Evolutionary conservation across 2,888 invertebrate genomes (phyloP), one percentile per base, ranked within the genome.

Genomic region (Schizotus pectinicornis): DNA sequence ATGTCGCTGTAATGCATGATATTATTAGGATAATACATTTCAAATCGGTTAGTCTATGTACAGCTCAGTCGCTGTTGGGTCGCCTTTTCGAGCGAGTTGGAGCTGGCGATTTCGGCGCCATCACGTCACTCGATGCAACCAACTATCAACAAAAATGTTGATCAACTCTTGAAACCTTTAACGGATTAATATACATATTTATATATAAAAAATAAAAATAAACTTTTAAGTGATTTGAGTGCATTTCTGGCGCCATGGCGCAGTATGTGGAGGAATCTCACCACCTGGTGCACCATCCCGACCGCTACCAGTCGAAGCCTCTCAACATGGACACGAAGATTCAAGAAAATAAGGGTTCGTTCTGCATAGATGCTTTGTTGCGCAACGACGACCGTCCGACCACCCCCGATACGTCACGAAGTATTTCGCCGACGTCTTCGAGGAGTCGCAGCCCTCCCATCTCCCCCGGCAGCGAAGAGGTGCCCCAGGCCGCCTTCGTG

Each of bases 291-390:
- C 70, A 70, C 31, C 61, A 62, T 35, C 67, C 67, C 53, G 68
- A 65, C 33, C 64, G 72, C 41, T 67, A 68, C 54, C 70, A 69
- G 59, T 63, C 68, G 31, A 73, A 73, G 57, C 72, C 72, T 2
- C 11, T 74, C n/a, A 74, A 74, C 55, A 77, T 79, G 76, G 77
- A 78, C 58, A 78, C 79, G n/a, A 79, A 79, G 67, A 69, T 79
- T 12, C 77, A 75, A 55, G 79, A 79, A 63, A 76, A 70, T 53
- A 80, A 80, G 65, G 75, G 91, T 48, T 94, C 94, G 0, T 95
- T 95, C 74, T 94, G 95, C 74, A 95, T 95, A 65, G 95, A 95
- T 73, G 94, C 95, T 0, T 79, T 95, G 1, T 92, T 93, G 0
- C 72, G 77, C 50, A 72, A 71, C 57, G 75, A 77, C 13, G 72